These are phyloP conservation scores for Manduca sexta DNA, from an alignment of 1,140 invertebrate species.

Conservation along the genomic window DNA sequence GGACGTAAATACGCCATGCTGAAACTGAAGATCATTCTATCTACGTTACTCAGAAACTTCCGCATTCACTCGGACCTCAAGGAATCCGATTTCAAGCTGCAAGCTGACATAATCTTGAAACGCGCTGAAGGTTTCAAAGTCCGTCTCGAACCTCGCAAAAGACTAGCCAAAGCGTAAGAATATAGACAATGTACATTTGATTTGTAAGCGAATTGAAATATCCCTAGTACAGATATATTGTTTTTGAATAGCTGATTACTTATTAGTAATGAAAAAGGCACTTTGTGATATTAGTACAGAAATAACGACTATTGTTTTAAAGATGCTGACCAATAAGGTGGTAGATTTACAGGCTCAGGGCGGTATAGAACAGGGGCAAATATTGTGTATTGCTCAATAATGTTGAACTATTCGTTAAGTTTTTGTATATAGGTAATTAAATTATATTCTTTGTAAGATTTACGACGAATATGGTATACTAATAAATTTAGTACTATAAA, in stretches of 20 bases:
- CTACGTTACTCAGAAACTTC: constrained; percentile 91
- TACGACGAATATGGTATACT: constrained; percentile 8
- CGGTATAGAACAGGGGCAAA: constrained; percentile 26
- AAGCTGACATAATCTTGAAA: constrained; percentile 90
- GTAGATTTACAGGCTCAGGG: constrained; percentile 38
- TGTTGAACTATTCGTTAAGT: constrained; percentile 22
- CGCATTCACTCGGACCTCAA: constrained; percentile 80
- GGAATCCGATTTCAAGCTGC: constrained; percentile 83
- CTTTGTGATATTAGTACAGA: background rate
- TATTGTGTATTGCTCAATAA: constrained; percentile 34
- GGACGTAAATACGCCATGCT: constrained; percentile 93
- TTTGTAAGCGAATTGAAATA: too few relatives aligned
- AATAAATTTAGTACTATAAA: constrained; percentile 10
- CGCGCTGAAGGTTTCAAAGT: constrained; percentile 87
- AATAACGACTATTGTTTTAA: constrained; percentile 10
- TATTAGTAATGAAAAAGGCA: too few relatives aligned
- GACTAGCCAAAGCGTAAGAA: constrained; percentile 37
- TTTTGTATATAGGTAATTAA: constrained; percentile 49
- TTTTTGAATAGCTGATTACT: too few relatives aligned
- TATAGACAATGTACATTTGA: background rate
- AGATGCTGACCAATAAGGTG: constrained; percentile 38
- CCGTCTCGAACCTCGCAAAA: constrained; percentile 78
- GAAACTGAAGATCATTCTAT: constrained; percentile 90
- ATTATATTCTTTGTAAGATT: constrained; percentile 18
- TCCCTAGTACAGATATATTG: too few relatives aligned